These are phyloP conservation scores for Onthophagus sagittarius DNA, from an alignment of 2,888 invertebrate genomes.

Conservation along the genomic window DNA sequence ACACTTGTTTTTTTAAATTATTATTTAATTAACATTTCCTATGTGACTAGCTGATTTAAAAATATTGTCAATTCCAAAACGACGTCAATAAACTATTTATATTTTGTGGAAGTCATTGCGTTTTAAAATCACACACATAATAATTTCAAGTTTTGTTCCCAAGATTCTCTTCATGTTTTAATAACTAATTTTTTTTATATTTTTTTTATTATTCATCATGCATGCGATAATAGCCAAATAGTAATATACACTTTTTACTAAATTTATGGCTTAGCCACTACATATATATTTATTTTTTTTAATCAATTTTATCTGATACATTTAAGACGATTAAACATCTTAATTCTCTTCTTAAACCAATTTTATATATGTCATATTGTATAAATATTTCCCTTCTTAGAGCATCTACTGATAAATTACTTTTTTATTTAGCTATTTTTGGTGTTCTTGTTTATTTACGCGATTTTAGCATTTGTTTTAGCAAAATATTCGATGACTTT, in stretches of 20 bases:
- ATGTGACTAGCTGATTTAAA: neutral
- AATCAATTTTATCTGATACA: no score
- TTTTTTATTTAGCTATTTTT: neutral
- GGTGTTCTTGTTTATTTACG: neutral
- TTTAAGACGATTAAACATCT: no score
- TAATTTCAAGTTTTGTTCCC: neutral
- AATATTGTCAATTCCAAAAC: neutral
- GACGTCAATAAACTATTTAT: neutral
- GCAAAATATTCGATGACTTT: neutral
- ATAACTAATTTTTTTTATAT: neutral
- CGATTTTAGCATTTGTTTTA: neutral
- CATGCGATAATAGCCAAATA: no score
- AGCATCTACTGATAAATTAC: neutral
- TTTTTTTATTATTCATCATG: no score
- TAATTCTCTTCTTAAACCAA: no score
- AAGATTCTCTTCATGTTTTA: neutral
- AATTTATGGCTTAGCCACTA: no score
- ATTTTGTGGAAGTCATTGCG: neutral
- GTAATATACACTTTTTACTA: no score
- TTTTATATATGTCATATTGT: no score
- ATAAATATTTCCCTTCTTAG: no score
- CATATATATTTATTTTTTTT: no score
- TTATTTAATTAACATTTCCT: neutral
- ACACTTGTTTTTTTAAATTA: neutral
- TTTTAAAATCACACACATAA: neutral